These are phyloP conservation scores for Monoplex corrugatus DNA, from an alignment of 2,888 invertebrate species.

Conservation along the genomic window DNA sequence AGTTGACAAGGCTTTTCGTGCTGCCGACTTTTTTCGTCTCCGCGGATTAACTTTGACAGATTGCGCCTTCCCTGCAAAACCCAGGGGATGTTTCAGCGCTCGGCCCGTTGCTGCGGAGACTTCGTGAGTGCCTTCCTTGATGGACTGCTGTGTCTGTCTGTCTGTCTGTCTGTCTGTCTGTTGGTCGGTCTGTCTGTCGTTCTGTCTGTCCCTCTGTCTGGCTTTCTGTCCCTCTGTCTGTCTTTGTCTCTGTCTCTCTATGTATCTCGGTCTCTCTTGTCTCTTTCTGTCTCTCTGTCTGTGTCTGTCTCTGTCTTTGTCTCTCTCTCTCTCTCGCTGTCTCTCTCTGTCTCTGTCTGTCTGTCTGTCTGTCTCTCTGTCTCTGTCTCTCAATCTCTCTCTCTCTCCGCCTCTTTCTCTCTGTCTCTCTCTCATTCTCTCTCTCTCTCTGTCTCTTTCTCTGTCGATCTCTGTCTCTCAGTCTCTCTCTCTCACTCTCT, in stretches of 20 bases:
- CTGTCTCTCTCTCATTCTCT: not conserved
- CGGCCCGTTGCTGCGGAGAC: too few species aligned
- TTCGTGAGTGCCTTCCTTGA: too few species aligned
- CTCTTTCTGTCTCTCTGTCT: not conserved
- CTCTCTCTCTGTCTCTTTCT: not conserved
- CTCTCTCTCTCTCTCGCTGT: not conserved
- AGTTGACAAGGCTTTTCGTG: too few species aligned
- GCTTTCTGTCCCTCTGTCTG: too few species aligned
- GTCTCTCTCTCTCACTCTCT: too few species aligned
- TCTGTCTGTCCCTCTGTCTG: too few species aligned
- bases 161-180: not conserved
- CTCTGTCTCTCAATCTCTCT: too few species aligned
- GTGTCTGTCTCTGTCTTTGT: not conserved
- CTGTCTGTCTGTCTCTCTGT: too few species aligned
- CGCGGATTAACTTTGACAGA: slow-evolving; percentile 16
- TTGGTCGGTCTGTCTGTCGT: too few species aligned
- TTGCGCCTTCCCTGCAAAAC: not conserved
- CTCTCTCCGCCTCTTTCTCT: not conserved
- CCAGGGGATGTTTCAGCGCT: not conserved
- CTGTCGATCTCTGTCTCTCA: not conserved
- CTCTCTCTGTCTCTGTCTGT: too few species aligned
- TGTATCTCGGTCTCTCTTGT: too few species aligned
- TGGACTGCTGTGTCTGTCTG: not conserved
- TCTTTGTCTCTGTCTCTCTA: too few species aligned
- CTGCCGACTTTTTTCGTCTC: slow-evolving; percentile 12